Conservation (phyloP, 1,140 invertebrate genomes). For the Muscidifurax raptorellus region DNA sequence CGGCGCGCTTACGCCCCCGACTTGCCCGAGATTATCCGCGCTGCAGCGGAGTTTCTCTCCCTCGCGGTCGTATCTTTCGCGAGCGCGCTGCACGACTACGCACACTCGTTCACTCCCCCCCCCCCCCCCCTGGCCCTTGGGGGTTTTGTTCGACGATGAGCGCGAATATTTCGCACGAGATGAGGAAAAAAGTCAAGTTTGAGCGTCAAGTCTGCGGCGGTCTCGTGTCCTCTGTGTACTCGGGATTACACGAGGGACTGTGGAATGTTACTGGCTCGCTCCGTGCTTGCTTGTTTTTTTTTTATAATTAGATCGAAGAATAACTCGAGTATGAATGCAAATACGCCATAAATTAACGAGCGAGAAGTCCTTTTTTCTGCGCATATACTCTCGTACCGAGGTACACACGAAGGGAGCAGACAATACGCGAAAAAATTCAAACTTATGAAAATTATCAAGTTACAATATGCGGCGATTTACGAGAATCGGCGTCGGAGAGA, state of each 20-base stretch:
- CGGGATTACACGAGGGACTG: no score
- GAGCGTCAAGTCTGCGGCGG: neutral
- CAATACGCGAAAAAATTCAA: neutral
- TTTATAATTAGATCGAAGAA: neutral
- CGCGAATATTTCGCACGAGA: neutral
- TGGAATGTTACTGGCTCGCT: no score
- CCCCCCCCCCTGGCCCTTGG: slow-evolving; percentile 7
- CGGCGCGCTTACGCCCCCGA: slow-evolving; percentile 45
- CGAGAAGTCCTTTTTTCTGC: neutral
- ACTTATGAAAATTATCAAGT: slow-evolving; percentile 41
- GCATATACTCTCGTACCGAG: no score
- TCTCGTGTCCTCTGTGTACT: neutral
- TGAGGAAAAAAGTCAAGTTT: neutral
- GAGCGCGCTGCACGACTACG: neutral
- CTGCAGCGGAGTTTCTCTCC: slow-evolving; percentile 26
- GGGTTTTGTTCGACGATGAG: slow-evolving; percentile 5
- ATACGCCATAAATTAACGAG: neutral
- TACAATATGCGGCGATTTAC: slow-evolving; percentile 22
- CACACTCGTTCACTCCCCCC: neutral
- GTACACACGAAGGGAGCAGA: no score
- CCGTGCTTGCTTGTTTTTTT: no score
- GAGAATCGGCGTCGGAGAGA: neutral
- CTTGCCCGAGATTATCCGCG: slow-evolving; percentile 44
- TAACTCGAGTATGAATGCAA: neutral
- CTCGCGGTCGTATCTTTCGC: slow-evolving; percentile 7